Base-by-base conservation (phyloP, 2,113 vertebrate species). In the Rhea americana region DNA sequence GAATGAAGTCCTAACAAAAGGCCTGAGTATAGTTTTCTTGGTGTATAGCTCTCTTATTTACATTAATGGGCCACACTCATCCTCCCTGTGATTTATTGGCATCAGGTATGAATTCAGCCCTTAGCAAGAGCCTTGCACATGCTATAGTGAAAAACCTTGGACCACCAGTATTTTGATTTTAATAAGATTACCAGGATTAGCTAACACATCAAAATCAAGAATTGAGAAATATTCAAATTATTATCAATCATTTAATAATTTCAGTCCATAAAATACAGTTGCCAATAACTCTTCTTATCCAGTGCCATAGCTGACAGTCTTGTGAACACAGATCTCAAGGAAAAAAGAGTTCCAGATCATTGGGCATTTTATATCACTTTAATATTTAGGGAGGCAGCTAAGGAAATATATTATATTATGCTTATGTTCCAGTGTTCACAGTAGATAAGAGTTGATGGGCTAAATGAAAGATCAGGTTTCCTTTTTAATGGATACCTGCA, bases 311-410 rank as follows among this genome's bases (percentile, higher is more conserved):
- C 66, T 81, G 45, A 66, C 89, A 84, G 7, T 37, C 86, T 92
- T 88, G 70, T 80, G 93, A 96, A 45, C 73, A 48, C 62, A 70
- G 45, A 84, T 75, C 77, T 84, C 51, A 70, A 94, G 71, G 79
- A 91, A 94, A 90, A 90, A 87, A 48, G 28, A 90, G 93, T 96
- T 96, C 89, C 95, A 96, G 88, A 77, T 90, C 95, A 35, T 32
- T 95, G 84, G 82, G 55, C 67, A 62, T 88, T 96, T 96, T 67
- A 96, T 96, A 77, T 81, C 95, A 91, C 88, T 96, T 94, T 94
- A 97, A 96, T 94, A 82, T 94, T 91, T 88, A 90, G 90, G 93
- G 93, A 97, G 85, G 80, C 77, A 88, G 79, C 82, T 93, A 73
- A 85, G 47, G n/a, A 97, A 94, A 94, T 93, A 82, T 19, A 88